Base-by-base conservation (phyloP, 1,140 invertebrate species). In the Formica exsecta region DNA sequence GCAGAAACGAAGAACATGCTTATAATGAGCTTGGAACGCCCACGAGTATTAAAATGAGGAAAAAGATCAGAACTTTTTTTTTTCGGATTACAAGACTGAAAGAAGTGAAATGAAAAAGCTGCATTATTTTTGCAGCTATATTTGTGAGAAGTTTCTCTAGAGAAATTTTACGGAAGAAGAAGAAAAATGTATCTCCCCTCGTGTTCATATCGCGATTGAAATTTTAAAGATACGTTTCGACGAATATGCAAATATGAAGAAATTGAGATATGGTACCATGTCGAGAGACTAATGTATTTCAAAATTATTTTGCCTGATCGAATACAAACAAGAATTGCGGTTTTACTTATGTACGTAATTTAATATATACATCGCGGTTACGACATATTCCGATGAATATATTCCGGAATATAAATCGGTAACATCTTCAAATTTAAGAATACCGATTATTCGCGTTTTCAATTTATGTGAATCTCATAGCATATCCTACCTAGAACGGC, bases 371-470 rank as follows among this genome's bases (percentile, higher is more conserved):
- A 19, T 19, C 0, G 9, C 48, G 48, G 4, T 6, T 51, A 19
- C 16, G 4, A 51, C 2, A 64, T 38, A 65, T n/a, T 6, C 19
- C 7, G 25, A 0, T 64, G 62, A 44, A 61, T 1, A 38, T 64
- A 77, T 48, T 65, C 54, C 13, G 25, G 25, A 48, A 77, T 77
- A 77, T 6, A 9, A 64, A 77, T 44, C 38, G 22, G 22, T 16
- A 61, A 32, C 11, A 13, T 70, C 8, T n/a, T 80, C 16, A 70
- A 44, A 70, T 38, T 70, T 36, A 57, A 70, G 22, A 68, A 38
- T 41, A 29, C 13, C 11, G 44, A 70, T 80, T 70, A 80, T 54
- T 70, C 44, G 64, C n/a, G 8, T 80, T 54, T 48, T 16, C 76
- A 57, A 54, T 16, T 80, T 70, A 80, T 8, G 22, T 36, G 32